Conservation (phyloP, 2,888 invertebrate genomes). For the Andrena flavipes region DNA sequence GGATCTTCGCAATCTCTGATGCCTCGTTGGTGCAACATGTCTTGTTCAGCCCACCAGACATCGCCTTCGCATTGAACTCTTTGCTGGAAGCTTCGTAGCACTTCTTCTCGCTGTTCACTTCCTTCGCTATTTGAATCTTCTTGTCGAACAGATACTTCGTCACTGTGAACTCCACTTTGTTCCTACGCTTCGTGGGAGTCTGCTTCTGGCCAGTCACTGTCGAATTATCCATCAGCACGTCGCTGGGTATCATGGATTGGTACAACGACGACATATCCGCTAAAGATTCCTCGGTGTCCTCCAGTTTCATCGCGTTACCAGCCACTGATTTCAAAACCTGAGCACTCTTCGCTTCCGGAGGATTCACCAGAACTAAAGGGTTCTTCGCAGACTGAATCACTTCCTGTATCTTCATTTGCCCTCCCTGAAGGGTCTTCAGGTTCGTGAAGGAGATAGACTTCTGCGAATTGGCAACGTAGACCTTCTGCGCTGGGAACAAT, state of each 20-base stretch:
- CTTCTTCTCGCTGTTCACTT: conserved; percentile 9
- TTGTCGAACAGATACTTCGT: conserved; percentile 44
- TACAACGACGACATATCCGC: conserved; percentile 75
- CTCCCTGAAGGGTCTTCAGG: conserved; percentile 58
- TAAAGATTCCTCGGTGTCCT: conserved; percentile 73
- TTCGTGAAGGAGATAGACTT: conserved; percentile 40
- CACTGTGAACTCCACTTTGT: conserved; percentile 36
- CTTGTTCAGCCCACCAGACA: conserved; percentile 2
- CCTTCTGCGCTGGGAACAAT: conserved; percentile 42
- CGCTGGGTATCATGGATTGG: conserved; percentile 63
- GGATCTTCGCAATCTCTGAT: conserved; percentile 75
- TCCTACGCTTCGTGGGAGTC: conserved; percentile 16
- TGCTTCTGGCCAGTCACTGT: background rate
- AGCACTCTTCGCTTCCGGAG: conserved; percentile 56
- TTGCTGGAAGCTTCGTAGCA: conserved; percentile 6
- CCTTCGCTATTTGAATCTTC: conserved; percentile 18
- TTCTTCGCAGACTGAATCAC: conserved; percentile 64
- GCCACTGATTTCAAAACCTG: conserved; percentile 19
- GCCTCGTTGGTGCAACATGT: conserved; percentile 66
- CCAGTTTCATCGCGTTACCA: conserved; percentile 54
- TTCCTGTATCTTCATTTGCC: conserved; percentile 69
- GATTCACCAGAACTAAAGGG: conserved; percentile 71
- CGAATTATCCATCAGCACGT: conserved; percentile 38
- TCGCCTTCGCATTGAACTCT: background rate
- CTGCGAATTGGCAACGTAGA: conserved; percentile 52